Evolutionary conservation across 2,113 vertebrate species (phyloP).

Genomic region (Excalfactoria chinensis): DNA sequence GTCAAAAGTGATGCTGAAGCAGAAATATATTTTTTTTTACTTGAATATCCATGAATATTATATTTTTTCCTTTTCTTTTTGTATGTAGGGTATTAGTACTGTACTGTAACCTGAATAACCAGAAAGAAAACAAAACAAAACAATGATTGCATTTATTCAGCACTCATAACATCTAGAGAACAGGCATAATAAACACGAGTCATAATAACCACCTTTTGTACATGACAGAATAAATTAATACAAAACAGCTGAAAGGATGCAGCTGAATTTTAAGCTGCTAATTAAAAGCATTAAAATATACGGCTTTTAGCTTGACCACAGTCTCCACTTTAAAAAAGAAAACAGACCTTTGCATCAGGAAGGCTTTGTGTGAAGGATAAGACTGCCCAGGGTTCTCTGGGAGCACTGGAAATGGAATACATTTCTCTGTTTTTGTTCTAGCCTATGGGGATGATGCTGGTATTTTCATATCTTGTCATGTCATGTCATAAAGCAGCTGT

Average conservation of each 20-base stretch:
- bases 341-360: background rate
- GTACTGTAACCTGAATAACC: background rate
- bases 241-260: background rate
- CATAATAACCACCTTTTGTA: background rate
- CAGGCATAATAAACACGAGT: background rate
- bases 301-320: background rate
- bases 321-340: background rate
- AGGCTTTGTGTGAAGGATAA: background rate
- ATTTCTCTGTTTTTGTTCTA: background rate
- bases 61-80: background rate
- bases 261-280: background rate
- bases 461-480: background rate
- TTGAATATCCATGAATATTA: background rate
- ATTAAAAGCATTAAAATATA: background rate
- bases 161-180: background rate
- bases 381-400: background rate
- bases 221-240: background rate
- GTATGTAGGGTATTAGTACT: background rate
- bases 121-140: background rate
- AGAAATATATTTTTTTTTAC: background rate
- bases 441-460: background rate
- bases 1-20: background rate
- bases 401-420: background rate
- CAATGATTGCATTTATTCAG: background rate
- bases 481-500: rapidly evolving